Evolutionary conservation across 2,113 vertebrate species (phyloP).

Genomic region (Microtus montanus): DNA sequence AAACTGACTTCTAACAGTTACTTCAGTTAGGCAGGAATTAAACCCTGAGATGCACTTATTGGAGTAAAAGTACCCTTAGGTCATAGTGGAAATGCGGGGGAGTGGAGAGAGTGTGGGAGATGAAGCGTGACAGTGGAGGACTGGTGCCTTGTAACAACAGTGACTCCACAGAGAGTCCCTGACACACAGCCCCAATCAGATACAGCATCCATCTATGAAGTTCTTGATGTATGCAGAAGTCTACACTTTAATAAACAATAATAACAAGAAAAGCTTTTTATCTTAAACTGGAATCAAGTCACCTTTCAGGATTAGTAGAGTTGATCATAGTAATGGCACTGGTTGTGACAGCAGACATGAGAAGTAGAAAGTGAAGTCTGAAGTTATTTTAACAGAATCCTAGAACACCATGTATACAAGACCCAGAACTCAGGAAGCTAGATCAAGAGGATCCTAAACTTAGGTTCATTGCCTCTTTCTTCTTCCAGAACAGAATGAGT

Average conservation of each 20-base stretch:
- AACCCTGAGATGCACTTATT: neutral
- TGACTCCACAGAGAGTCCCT: neutral
- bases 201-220: neutral
- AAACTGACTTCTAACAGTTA: neutral
- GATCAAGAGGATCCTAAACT: neutral
- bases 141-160: neutral
- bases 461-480: neutral
- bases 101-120: neutral
- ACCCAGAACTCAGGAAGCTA: neutral
- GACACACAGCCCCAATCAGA: neutral
- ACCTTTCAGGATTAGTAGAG: constrained; percentile 9
- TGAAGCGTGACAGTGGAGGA: neutral
- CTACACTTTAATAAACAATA: neutral
- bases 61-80: neutral
- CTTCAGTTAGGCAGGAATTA: neutral
- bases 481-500: neutral
- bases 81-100: neutral
- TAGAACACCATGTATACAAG: no score
- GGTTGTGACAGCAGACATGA: constrained; percentile 8
- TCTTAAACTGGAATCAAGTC: constrained; percentile 17
- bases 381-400: constrained; percentile 8
- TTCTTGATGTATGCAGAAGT: neutral
- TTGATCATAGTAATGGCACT: neutral
- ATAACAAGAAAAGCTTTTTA: neutral
- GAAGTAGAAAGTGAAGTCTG: neutral